These are phyloP conservation scores for Cremastobaeus sp. DNA, from an alignment of 2,888 invertebrate genomes.

Conservation along the genomic window DNA sequence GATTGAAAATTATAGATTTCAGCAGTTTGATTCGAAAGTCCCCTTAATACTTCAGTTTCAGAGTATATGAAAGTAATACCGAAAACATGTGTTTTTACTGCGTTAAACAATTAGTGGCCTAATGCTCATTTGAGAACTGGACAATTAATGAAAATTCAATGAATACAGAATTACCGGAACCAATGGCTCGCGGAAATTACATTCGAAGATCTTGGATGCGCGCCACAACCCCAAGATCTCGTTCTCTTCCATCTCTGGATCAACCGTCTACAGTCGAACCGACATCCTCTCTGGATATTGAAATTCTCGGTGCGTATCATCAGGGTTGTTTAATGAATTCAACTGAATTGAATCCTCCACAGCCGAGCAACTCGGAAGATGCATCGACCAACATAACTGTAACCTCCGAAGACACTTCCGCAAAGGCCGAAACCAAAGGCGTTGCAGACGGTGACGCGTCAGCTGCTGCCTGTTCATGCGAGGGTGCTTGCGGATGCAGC, in stretches of 20 bases:
- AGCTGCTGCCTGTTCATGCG: slow-evolving; percentile 66
- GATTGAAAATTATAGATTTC: no score
- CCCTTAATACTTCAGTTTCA: no score
- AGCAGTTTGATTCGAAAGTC: no score
- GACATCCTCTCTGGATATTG: slow-evolving; percentile 64
- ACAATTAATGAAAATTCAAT: no score
- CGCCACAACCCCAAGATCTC: slow-evolving; percentile 62
- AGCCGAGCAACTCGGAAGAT: slow-evolving; percentile 69
- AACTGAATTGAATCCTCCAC: slow-evolving; percentile 64
- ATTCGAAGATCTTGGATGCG: slow-evolving; percentile 63
- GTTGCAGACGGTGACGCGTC: slow-evolving; percentile 30
- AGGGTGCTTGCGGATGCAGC: slow-evolving; percentile 73
- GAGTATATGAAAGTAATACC: no score
- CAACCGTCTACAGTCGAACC: slow-evolving; percentile 41
- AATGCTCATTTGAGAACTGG: no score
- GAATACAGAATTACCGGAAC: slow-evolving; percentile 35
- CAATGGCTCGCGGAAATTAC: slow-evolving; percentile 34
- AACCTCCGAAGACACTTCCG: slow-evolving; percentile 63
- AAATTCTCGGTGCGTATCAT: slow-evolving; percentile 72
- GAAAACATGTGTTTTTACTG: no score
- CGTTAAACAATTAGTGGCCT: no score
- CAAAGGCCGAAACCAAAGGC: slow-evolving; percentile 34
- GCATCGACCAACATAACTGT: slow-evolving; percentile 68
- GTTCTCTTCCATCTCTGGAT: slow-evolving; percentile 57
- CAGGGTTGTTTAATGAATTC: slow-evolving; percentile 62